These are phyloP conservation scores for Scotopteryx bipunctaria DNA, from an alignment of 2,888 invertebrate genomes.

Conservation along the genomic window DNA sequence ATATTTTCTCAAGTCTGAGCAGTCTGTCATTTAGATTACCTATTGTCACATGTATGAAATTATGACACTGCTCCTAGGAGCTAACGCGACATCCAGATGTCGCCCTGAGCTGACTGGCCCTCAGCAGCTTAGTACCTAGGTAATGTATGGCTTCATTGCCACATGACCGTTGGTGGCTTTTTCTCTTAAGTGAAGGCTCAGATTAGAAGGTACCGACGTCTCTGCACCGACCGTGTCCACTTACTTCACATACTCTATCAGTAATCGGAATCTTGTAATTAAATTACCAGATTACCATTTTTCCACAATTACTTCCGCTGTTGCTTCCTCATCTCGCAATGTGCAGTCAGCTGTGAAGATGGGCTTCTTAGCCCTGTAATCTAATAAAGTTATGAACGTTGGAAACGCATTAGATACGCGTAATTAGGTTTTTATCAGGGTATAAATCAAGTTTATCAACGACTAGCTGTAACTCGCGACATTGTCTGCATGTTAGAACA, in stretches of 20 bases:
- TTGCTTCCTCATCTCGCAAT: constrained; percentile 21
- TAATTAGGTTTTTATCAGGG: constrained; percentile 49
- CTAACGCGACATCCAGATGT: neutral
- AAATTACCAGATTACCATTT: constrained; percentile 19
- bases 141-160: neutral
- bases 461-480: no score
- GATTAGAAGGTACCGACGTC: constrained; percentile 5
- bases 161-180: neutral
- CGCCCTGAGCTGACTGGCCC: neutral
- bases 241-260: constrained; percentile 13
- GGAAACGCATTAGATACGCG: constrained; percentile 38
- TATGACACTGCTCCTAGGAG: no score
- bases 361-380: constrained; percentile 18
- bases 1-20: no score
- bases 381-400: constrained; percentile 29
- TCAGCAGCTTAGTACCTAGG: neutral
- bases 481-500: no score
- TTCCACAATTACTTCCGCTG: constrained; percentile 18
- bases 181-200: constrained; percentile 3
- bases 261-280: constrained; percentile 13
- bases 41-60: no score
- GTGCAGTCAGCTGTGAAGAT: constrained; percentile 24
- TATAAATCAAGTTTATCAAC: constrained; percentile 52
- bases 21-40: no score
- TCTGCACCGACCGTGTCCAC: constrained; percentile 7